Conservation (phyloP, 2,113 vertebrate species). For the Dendrocopos noguchii region DNA sequence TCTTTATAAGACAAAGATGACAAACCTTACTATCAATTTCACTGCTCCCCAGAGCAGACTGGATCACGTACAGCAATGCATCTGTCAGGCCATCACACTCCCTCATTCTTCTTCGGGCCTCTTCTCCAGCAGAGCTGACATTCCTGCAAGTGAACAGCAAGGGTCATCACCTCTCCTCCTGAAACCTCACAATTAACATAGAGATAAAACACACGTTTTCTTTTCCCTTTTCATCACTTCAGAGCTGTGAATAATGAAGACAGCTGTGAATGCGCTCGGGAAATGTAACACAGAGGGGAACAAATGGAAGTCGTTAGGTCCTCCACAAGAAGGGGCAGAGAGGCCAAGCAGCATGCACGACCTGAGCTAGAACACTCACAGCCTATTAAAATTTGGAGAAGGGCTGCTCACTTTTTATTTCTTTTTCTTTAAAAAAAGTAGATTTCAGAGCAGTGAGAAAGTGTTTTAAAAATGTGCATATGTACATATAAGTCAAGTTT, state of each 20-base stretch:
- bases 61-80: constrained; percentile 95
- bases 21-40: constrained; percentile 99
- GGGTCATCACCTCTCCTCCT: not conserved
- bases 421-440: not conserved
- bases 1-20: constrained; percentile 42
- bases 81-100: constrained; percentile 98
- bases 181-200: not conserved
- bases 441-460: not conserved
- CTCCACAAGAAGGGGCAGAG: not conserved
- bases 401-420: not conserved
- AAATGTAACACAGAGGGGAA: constrained; percentile 8
- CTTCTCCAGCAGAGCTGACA: constrained; percentile 97
- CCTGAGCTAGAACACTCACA: not conserved
- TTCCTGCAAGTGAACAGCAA: constrained; percentile 86
- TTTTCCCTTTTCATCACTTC: not conserved
- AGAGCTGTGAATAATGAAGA: constrained; percentile 37
- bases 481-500: not conserved
- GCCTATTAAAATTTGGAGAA: not conserved
- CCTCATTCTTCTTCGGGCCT: constrained; percentile 95
- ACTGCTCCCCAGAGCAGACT: constrained; percentile 95
- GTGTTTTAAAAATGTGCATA: not conserved
- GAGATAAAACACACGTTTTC: not conserved
- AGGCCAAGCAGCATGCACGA: constrained; percentile 8
- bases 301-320: not conserved
- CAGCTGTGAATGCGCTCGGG: constrained; percentile 15